These are phyloP conservation scores for Troides oblongomaculatus DNA, from an alignment of 2,888 invertebrate species.

Conservation along the genomic window DNA sequence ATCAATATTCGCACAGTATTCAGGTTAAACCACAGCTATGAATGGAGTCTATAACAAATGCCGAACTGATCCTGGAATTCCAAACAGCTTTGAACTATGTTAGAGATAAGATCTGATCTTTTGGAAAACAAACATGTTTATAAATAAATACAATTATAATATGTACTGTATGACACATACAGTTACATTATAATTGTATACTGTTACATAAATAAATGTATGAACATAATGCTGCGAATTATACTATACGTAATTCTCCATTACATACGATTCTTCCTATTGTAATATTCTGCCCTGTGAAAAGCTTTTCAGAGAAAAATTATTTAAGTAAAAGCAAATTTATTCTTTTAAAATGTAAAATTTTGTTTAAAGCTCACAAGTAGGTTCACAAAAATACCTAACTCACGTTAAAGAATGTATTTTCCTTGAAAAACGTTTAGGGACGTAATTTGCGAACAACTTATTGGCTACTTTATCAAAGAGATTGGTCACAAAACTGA, in stretches of 20 bases:
- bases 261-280: too few relatives aligned
- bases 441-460: constrained; percentile 10
- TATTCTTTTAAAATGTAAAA: too few relatives aligned
- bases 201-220: too few relatives aligned
- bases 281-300: too few relatives aligned
- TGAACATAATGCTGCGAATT: too few relatives aligned
- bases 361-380: too few relatives aligned
- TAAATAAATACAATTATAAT: too few relatives aligned
- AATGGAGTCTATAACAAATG: constrained; percentile 18
- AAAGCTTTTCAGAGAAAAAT: too few relatives aligned
- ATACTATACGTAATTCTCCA: too few relatives aligned
- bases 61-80: constrained; percentile 12
- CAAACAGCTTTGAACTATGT: constrained; percentile 8
- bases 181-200: too few relatives aligned
- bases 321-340: too few relatives aligned
- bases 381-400: background rate
- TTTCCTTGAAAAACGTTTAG: constrained; percentile 1
- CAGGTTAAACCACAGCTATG: constrained; percentile 22
- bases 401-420: constrained; percentile 1
- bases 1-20: constrained; percentile 16
- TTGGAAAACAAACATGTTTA: background rate
- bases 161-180: too few relatives aligned
- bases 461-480: constrained; percentile 17
- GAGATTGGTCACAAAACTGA: constrained; percentile 69
- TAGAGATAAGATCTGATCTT: background rate